These are phyloP conservation scores for Apamea monoglypha DNA, from an alignment of 2,888 invertebrate species.

Conservation along the genomic window DNA sequence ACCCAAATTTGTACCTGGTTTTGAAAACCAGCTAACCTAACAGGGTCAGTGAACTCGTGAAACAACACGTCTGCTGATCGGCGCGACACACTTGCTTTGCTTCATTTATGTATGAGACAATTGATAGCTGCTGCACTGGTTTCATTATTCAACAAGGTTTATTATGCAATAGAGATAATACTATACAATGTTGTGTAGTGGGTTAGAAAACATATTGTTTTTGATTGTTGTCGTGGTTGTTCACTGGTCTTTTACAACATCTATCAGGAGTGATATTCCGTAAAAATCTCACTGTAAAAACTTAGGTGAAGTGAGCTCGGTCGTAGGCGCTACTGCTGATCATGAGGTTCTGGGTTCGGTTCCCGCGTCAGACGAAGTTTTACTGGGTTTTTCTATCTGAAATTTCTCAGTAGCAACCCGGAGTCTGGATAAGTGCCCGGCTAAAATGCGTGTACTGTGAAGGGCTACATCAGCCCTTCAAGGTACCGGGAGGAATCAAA, in stretches of 20 bases:
- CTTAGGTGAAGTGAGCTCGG: no score
- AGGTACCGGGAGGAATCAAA: no score
- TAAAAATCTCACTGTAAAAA: no score
- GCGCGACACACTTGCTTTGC: conserved; percentile 43
- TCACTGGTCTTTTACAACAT: background rate
- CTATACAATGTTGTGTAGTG: conserved; percentile 23
- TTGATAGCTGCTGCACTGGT: conserved; percentile 57
- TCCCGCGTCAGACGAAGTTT: no score
- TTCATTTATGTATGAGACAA: conserved; percentile 62
- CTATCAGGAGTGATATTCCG: no score
- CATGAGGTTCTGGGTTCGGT: background rate
- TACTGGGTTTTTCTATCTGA: no score
- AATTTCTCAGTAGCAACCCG: no score
- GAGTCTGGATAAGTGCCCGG: no score
- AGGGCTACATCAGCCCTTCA: no score
- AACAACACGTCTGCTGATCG: conserved; percentile 43
- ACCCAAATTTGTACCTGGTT: conserved; percentile 23
- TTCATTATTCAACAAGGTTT: conserved; percentile 49
- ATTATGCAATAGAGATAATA: conserved; percentile 46
- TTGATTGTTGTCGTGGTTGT: conserved; percentile 3
- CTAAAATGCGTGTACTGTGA: no score
- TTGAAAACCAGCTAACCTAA: conserved; percentile 31
- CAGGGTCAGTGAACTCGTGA: conserved; percentile 46
- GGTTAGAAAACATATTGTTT: conserved; percentile 9
- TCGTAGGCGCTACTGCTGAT: background rate